Base-by-base conservation (phyloP, 2,113 vertebrate genomes). In the Stictonetta naevosa region DNA sequence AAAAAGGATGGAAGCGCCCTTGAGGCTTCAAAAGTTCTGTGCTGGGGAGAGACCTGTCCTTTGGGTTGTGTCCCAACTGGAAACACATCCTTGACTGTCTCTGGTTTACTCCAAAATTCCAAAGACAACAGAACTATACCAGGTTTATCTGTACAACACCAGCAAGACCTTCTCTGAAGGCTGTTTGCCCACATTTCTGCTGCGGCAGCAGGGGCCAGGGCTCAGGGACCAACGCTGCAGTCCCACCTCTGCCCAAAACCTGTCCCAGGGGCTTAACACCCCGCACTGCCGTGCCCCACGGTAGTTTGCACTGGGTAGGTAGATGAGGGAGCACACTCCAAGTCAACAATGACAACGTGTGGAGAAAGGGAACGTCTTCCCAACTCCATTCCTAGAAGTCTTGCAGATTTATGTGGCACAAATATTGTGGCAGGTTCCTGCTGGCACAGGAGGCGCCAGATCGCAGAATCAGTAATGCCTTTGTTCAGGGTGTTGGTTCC, bases 161-260 rank as follows among this genome's bases (percentile, higher is more conserved):
- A 68, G 13, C 48, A 42, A 60, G 36, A 59, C 46, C 31, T 44
- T 42, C 42, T 36, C 31, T 21, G 13, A 64, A 66, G 31, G 55
- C 46, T 15, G 6, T 34, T 48, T 25, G 22, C 50, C 23, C 22
- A 33, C 18, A 4, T 14, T 36, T 42, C 53, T 69, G 18, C 19
- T 8, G 6, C 6, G 38, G 50, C 68, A 62, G 56, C 34, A 0
- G 2, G 34, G 74, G 38, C 59, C 56, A 15, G 21, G 28, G 2
- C 23, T 3, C 34, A 42, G 8, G 34, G 46, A 26, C 56, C 53
- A 0, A 1, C 8, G 25, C 40, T 10, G 0, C 68, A 13, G 25
- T 8, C 56, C 34, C 8, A 1, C 2, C 20, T n/a, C 23, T 13
- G 29, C 14, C 29, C 10, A 14, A 60, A 6, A 3, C 25, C 44